A percentile compares a stretch with the other conserved stretches of the same genome.
Evolutionary conservation across 2,888 invertebrate genomes (phyloP).

Genomic region (Frankliniella fusca): DNA sequence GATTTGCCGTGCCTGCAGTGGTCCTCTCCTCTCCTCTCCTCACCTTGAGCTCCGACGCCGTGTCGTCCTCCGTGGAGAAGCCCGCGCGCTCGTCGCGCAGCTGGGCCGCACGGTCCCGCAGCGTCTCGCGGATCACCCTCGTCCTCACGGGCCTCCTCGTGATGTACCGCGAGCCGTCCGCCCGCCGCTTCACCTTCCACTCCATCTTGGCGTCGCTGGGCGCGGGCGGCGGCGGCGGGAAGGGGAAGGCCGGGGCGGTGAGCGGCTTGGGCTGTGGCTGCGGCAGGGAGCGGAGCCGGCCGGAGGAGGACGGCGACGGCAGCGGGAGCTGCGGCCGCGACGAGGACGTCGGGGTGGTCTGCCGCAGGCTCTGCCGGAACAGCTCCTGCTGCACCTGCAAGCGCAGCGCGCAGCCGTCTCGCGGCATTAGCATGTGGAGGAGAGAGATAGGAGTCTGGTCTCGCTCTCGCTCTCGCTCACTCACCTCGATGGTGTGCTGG

Average conservation of each 20-base stretch:
- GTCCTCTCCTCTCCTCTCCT: too few species aligned
- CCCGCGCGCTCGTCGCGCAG: conserved; percentile 63
- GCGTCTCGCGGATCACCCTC: conserved; percentile 47
- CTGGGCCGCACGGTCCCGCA: conserved; percentile 63
- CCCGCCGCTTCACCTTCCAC: conserved; percentile 72
- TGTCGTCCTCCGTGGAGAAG: conserved; percentile 71
- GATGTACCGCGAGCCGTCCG: conserved; percentile 73
- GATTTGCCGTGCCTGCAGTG: too few species aligned
- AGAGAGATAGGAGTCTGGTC: too few species aligned
- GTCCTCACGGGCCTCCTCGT: conserved; percentile 65
- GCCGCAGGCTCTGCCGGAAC: conserved; percentile 53
- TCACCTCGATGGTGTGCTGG: conserved; percentile 55
- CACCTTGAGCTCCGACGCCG: conserved; percentile 69
- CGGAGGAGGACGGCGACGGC: conserved; percentile 36
- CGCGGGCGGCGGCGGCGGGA: conserved; percentile 31
- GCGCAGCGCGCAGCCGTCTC: not conserved
- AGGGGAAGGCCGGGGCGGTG: not conserved
- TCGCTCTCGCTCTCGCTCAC: conserved; percentile 31
- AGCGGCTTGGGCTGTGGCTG: not conserved
- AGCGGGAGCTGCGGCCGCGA: conserved; percentile 37
- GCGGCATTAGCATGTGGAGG: not conserved
- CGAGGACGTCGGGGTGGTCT: conserved; percentile 43
- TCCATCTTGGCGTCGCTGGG: conserved; percentile 51
- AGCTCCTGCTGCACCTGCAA: conserved; percentile 61
- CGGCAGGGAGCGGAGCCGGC: not conserved